Percentiles rank a stretch among this genome's conserved stretches.
Evolutionary conservation across 2,888 invertebrate species (phyloP).

Genomic region (Mythimna albipuncta): DNA sequence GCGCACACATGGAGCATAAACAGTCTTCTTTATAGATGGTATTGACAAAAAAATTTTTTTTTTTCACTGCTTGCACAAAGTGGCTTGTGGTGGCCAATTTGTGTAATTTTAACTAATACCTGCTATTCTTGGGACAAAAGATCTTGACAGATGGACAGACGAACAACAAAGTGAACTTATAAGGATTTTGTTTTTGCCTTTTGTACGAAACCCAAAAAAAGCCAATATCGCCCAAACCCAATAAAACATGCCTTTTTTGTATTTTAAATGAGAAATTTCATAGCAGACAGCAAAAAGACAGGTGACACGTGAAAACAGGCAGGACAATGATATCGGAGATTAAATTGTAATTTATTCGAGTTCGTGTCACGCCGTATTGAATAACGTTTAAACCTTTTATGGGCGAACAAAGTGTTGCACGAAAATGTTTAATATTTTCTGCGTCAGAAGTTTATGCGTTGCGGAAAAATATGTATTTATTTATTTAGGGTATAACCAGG

Average conservation of each 20-base stretch:
- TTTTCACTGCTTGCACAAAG: too few relatives aligned
- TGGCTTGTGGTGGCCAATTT: too few relatives aligned
- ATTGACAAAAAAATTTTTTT: too few relatives aligned
- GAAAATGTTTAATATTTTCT: constrained; percentile 17
- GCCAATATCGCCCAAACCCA: background rate
- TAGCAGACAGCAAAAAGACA: constrained; percentile 25
- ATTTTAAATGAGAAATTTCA: constrained; percentile 4
- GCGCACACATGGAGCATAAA: too few relatives aligned
- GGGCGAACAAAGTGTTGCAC: background rate
- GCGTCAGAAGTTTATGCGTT: background rate
- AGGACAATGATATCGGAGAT: constrained; percentile 27
- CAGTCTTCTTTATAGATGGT: too few relatives aligned
- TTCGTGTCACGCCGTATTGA: constrained; percentile 2
- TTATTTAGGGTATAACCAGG: too few relatives aligned
- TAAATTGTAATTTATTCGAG: constrained; percentile 31
- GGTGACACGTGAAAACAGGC: constrained; percentile 29
- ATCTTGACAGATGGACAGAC: too few relatives aligned
- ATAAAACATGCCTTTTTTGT: background rate
- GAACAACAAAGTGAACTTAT: too few relatives aligned
- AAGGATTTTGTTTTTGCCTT: too few relatives aligned
- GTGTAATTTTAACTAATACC: too few relatives aligned
- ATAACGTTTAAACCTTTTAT: constrained; percentile 9
- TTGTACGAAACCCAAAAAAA: too few relatives aligned
- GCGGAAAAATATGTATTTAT: background rate
- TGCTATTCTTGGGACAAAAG: too few relatives aligned